Base-by-base conservation (phyloP, 2,797 vertebrate species). In the Lithobates pipiens region DNA sequence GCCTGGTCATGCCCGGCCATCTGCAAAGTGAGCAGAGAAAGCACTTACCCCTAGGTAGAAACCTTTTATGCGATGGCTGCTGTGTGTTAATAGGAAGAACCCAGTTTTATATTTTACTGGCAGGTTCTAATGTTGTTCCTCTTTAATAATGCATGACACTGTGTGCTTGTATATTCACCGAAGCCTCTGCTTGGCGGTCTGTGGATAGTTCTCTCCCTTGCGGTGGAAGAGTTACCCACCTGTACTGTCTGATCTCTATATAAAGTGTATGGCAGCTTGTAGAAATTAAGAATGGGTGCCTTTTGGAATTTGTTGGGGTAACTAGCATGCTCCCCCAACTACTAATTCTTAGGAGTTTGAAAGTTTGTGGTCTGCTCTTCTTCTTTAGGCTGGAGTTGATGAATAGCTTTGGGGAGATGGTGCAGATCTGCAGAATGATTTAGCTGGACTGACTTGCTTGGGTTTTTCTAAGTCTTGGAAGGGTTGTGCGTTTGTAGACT, bases 361-460 rank as follows among this genome's bases (percentile, higher is more conserved):
- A 86, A 72, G 39, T 86, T 83, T 86, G 80, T 79, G 76, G 42
- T 61, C 54, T 63, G 46, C 3, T 18, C 76, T 77, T 72, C 76
- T 77, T 72, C 54, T 23, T 27, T 68, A 77, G 74, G 72, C 50
- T 42, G 80, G 72, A 82, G 77, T 74, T 75, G 81, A 80, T 83
- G 70, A 78, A 74, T 83, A 76, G 36, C 29, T 79, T 79, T 39
- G 18, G 8, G 50, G 76, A 79, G 76, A 74, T 79, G 76, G 71
- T 79, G 79, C 69, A 73, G 85, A 67, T 82, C 80, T 86, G 80
- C 80, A 84, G 76, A 84, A 83, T 80, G 71, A 87, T 80, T 79
- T 80, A 87, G 65, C 63, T 54, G 32, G 32, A 50, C 63, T 74
- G 23, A 67, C 44, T 46, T 69, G 32, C 69, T 57, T 79, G 63